Conservation (phyloP, 2,113 vertebrate species). For the Microcebus tavaratra region DNA sequence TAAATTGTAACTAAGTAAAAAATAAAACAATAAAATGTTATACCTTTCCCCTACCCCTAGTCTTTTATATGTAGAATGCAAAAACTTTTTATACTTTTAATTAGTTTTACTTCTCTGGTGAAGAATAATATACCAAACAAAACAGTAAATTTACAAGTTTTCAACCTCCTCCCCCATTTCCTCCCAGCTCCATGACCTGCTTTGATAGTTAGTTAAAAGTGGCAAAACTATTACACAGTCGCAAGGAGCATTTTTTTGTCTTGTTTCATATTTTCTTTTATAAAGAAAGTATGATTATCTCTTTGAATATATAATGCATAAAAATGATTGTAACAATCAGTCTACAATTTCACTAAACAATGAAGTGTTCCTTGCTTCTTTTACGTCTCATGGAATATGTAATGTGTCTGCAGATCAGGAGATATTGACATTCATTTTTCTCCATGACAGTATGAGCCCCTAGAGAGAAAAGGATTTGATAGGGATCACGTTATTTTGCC, state of each 20-base stretch:
- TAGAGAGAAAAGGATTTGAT: not conserved
- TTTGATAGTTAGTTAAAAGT: not conserved
- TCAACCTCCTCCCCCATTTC: not conserved
- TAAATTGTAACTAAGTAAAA: not conserved
- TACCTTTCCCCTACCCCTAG: rapidly evolving
- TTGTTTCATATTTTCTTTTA: not conserved
- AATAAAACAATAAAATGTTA: not conserved
- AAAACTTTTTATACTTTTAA: not conserved
- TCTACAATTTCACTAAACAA: not conserved
- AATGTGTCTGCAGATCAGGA: not conserved
- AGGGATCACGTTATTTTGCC: not conserved
- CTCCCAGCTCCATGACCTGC: not conserved
- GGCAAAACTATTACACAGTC: not conserved
- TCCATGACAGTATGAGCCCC: not conserved
- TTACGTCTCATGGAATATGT: not conserved
- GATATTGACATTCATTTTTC: constrained; percentile 33
- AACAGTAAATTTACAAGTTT: not conserved
- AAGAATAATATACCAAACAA: not conserved
- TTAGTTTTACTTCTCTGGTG: not conserved
- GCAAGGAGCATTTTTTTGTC: not conserved
- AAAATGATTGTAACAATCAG: not conserved
- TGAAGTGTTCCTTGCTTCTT: constrained; percentile 25
- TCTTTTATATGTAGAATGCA: not conserved
- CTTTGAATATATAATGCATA: not conserved
- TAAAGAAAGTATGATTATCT: not conserved